phyloP scores from a whole-genome alignment of 2,888 invertebrate species.

The Luffia ferchaultella region DNA sequence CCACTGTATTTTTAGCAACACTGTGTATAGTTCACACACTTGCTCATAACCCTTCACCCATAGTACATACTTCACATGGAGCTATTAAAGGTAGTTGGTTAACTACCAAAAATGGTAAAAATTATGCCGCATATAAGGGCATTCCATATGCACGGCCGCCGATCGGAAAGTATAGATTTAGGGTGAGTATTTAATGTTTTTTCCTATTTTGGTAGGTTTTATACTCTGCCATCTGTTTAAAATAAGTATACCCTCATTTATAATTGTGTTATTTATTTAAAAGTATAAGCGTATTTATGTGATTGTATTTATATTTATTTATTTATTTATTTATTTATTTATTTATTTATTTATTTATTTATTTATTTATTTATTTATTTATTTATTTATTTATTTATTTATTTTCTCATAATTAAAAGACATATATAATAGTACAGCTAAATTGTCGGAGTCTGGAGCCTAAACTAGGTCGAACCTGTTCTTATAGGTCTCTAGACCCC shows the following conservation, averaged over 20 bases:
- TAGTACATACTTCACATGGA: constrained; percentile 38
- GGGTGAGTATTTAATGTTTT: constrained; percentile 31
- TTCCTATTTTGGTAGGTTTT: not conserved
- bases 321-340: not conserved
- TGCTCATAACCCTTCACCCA: constrained; percentile 32
- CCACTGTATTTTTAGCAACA: constrained; percentile 21
- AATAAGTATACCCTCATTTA: no score
- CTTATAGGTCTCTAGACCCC: no score
- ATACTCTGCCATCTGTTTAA: not conserved
- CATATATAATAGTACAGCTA: no score
- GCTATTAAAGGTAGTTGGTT: constrained; percentile 44
- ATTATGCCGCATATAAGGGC: constrained; percentile 69
- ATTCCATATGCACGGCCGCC: constrained; percentile 75
- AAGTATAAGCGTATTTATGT: not conserved
- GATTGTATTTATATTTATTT: not conserved
- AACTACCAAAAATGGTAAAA: constrained; percentile 39
- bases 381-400: no score
- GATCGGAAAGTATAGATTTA: constrained; percentile 68
- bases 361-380: no score
- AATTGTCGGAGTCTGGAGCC: no score
- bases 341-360: no score
- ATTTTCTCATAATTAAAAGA: no score
- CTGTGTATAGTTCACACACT: constrained; percentile 20
- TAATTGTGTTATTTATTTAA: no score
- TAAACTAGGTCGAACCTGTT: no score